Conservation (phyloP, 1,140 invertebrate genomes). For the Galendromus occidentalis region DNA sequence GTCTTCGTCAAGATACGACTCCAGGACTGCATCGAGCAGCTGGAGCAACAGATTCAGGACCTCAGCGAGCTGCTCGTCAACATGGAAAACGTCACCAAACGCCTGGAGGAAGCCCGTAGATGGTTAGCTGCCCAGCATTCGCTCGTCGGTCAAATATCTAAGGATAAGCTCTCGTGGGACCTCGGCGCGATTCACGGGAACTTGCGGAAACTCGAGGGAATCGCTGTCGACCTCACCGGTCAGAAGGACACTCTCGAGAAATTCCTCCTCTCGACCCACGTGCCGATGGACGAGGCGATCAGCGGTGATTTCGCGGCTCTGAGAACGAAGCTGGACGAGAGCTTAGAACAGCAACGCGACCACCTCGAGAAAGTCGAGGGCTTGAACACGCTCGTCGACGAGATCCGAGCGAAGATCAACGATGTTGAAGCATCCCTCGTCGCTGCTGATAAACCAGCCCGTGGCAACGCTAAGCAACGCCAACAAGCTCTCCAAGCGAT, state of each 20-base stretch:
- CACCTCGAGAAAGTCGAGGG: slow-evolving; percentile 25
- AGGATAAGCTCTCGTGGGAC: neutral
- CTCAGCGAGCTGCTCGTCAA: neutral
- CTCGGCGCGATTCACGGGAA: neutral
- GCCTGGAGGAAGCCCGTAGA: slow-evolving; percentile 51
- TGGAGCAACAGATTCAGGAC: slow-evolving; percentile 25
- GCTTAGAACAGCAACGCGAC: slow-evolving; percentile 24
- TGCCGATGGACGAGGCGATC: neutral
- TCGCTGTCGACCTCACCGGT: neutral
- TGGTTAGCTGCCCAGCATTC: neutral
- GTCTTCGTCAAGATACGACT: slow-evolving; percentile 56
- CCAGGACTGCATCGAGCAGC: slow-evolving; percentile 77
- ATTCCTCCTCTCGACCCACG: neutral
- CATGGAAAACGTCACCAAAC: slow-evolving; percentile 39
- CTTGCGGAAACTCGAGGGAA: neutral
- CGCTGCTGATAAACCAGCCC: slow-evolving; percentile 3
- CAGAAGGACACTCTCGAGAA: neutral
- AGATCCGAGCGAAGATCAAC: neutral
- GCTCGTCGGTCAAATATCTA: neutral
- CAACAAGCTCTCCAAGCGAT: slow-evolving; percentile 9
- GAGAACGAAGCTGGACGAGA: slow-evolving; percentile 25
- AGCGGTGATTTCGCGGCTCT: slow-evolving; percentile 13
- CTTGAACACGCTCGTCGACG: slow-evolving; percentile 20
- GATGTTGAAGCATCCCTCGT: neutral
- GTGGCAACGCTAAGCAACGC: neutral